phyloP scores from a whole-genome alignment of 2,797 vertebrate species.

The Poeciliopsis paucimaculata region DNA sequence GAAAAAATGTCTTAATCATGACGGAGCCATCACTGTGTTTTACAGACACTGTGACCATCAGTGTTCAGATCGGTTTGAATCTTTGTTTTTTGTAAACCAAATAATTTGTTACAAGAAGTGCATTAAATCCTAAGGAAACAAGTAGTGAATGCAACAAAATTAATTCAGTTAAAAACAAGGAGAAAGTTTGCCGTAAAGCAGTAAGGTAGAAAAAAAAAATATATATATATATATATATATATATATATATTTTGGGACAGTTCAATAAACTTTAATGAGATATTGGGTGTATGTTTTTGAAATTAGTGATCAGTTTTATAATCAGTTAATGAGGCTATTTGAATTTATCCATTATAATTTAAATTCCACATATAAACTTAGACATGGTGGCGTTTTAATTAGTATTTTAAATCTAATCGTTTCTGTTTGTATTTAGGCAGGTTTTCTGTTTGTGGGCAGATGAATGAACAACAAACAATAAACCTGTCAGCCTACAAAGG shows the following conservation, averaged over 20 bases:
- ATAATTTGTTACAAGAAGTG: neutral
- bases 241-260: no score
- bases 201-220: no score
- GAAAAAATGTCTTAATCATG: neutral
- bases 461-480: neutral
- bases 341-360: neutral
- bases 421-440: neutral
- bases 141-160: neutral
- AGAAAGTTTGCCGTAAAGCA: neutral
- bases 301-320: no score
- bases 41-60: neutral
- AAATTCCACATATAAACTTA: neutral
- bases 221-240: no score
- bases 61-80: neutral
- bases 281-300: neutral
- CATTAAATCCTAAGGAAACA: neutral
- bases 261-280: neutral
- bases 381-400: neutral
- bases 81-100: neutral
- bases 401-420: neutral
- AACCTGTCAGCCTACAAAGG: no score
- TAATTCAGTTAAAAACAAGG: neutral
- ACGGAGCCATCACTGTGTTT: neutral
- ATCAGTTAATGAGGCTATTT: neutral
- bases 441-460: neutral